Base-by-base conservation (phyloP, 2,797 vertebrate species). In the Danio aesculapii region DNA sequence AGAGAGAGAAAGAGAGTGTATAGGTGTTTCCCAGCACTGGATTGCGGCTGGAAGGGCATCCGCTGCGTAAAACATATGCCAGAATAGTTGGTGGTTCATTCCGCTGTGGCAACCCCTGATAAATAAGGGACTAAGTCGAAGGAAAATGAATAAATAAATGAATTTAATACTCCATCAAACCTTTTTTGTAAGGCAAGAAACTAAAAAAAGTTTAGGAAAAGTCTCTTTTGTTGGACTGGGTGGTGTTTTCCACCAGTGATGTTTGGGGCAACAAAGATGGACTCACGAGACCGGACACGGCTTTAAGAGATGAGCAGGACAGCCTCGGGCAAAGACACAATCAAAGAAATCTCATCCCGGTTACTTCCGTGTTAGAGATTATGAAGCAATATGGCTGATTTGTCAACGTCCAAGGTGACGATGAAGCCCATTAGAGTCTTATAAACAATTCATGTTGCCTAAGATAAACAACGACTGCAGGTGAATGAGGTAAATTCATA, bases 311-410 rank as follows among this genome's bases (percentile, higher is more conserved):
- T 53, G 67, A 63, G 47, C 57, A 43, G 47, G 44, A 17, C 30
- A 13, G 70, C 82, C 76, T 79, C 47, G 8, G 64, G 82, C 76
- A 79, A 70, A 68, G 63, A 59, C 73, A 61, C 55, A 78, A 79
- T 79, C 75, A 79, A 83, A 79, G 71, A 49, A 63, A 55, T 79
- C 63, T 50, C 63, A 43, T 79, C 75, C 71, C 21, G 9, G 67
- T 72, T 79, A 69, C 63, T 52, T 55, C 43, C 16, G 76, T 68
- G 53, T 49, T 69, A 16, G 49, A 75, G 50, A 71, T 62, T 70
- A 75, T 69, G 41, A 61, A 67, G 46, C 77, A 66, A 78, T 69
- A 55, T 58, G 58, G 55, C 39, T 63, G 53, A 78, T 68, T 52
- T 68, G 50, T 49, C 44, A 59, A 49, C 58, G 75, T 77, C 64